These are phyloP conservation scores for Chymomyza caudatula DNA, from an alignment of 2,888 invertebrate species.

Conservation along the genomic window DNA sequence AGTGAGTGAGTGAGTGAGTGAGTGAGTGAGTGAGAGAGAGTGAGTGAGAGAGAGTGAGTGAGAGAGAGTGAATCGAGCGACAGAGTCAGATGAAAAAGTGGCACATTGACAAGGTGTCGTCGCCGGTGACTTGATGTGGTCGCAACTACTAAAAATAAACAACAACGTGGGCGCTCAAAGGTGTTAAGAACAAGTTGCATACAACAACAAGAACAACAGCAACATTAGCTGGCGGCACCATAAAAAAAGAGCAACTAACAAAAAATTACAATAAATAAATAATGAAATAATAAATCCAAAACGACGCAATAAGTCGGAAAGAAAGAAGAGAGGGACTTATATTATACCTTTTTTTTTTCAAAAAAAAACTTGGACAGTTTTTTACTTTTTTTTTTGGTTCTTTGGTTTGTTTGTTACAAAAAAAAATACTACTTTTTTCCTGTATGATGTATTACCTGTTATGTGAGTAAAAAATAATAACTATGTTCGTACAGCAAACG, in stretches of 20 bases:
- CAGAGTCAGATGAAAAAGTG: constrained; percentile 1
- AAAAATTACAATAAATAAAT: background rate
- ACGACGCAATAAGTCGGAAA: background rate
- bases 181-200: constrained; percentile 68
- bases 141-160: constrained; percentile 47
- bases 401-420: background rate
- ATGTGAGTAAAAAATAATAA: no score
- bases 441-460: background rate
- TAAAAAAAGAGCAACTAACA: constrained; percentile 6
- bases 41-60: background rate
- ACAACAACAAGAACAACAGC: constrained; percentile 14
- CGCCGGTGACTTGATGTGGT: constrained; percentile 8
- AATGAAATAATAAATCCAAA: background rate
- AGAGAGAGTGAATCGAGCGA: constrained; percentile 24
- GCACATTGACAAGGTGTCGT: constrained; percentile 16
- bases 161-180: constrained; percentile 58
- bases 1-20: no score
- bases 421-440: background rate
- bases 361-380: background rate
- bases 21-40: background rate
- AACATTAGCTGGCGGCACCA: background rate
- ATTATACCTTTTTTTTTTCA: background rate
- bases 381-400: background rate
- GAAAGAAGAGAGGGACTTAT: constrained; percentile 31
- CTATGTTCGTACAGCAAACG: no score